Evolutionary conservation across 1,140 invertebrate genomes (phyloP).

Genomic region (Magallana angulata): DNA sequence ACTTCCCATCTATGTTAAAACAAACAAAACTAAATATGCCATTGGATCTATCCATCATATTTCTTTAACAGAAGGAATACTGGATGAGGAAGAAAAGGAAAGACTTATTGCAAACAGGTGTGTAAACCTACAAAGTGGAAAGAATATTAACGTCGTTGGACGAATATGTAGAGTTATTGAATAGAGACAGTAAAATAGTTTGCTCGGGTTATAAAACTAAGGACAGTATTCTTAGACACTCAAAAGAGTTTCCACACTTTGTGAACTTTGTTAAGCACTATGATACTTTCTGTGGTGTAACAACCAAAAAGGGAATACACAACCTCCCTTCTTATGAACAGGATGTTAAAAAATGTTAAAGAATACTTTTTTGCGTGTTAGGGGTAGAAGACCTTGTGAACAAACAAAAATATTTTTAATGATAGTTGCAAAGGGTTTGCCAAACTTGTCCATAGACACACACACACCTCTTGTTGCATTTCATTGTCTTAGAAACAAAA

Average conservation of each 20-base stretch:
- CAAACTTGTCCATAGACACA: not conserved
- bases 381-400: not conserved
- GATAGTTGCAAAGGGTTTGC: constrained; percentile 30
- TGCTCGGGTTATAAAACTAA: constrained; percentile 40
- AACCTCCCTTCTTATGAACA: constrained; percentile 31
- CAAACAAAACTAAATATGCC: constrained; percentile 50
- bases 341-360: constrained; percentile 37
- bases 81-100: not conserved
- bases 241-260: constrained; percentile 37
- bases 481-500: constrained; percentile 38
- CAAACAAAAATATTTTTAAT: constrained; percentile 28
- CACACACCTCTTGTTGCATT: constrained; percentile 44
- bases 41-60: not conserved
- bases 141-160: constrained; percentile 46
- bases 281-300: not conserved
- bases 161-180: constrained; percentile 47
- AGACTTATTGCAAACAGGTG: constrained; percentile 43
- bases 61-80: not conserved
- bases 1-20: constrained; percentile 42
- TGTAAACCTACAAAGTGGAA: constrained; percentile 39
- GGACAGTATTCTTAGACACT: constrained; percentile 50
- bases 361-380: not conserved
- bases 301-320: constrained; percentile 34
- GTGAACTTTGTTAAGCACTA: constrained; percentile 38
- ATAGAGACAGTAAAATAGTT: constrained; percentile 29